Evolutionary conservation across 2,888 invertebrate species (phyloP).

Genomic region (Teinopalpus imperialis): DNA sequence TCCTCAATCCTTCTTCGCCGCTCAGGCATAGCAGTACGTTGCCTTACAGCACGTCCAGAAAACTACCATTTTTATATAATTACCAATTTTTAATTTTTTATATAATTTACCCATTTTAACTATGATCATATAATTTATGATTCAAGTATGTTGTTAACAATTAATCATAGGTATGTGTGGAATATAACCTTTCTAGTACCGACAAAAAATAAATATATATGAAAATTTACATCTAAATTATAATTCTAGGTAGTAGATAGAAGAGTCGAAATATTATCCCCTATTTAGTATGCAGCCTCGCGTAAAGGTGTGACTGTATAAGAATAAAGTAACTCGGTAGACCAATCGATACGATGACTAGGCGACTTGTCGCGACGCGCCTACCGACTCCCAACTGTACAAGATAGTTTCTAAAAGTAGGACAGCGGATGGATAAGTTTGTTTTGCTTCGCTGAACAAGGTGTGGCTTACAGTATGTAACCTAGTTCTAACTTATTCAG

Average conservation of each 20-base stretch:
- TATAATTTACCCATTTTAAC: no score
- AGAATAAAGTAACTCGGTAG: slow-evolving; percentile 39
- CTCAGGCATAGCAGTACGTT: no score
- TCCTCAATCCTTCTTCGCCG: no score
- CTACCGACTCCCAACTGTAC: slow-evolving; percentile 7
- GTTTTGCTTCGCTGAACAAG: slow-evolving; percentile 14
- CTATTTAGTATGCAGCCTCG: slow-evolving; percentile 13
- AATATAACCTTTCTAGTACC: no score
- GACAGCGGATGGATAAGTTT: slow-evolving; percentile 11
- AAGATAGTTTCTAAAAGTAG: slow-evolving; percentile 17
- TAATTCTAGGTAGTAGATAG: no score
- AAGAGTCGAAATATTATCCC: slow-evolving; percentile 20
- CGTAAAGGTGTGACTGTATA: slow-evolving; percentile 42
- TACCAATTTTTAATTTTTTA: no score
- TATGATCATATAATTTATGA: no score
- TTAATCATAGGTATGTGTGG: no score
- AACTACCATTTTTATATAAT: no score
- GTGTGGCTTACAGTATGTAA: slow-evolving; percentile 8
- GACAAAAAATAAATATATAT: no score
- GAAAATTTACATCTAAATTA: neutral
- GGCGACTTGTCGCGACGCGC: slow-evolving; percentile 25
- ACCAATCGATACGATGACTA: slow-evolving; percentile 51
- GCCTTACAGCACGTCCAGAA: no score
- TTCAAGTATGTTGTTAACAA: no score
- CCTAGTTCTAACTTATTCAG: slow-evolving; percentile 11